These are phyloP conservation scores for Cyphomyrmex costatus DNA, from an alignment of 1,140 invertebrate genomes.

Conservation along the genomic window DNA sequence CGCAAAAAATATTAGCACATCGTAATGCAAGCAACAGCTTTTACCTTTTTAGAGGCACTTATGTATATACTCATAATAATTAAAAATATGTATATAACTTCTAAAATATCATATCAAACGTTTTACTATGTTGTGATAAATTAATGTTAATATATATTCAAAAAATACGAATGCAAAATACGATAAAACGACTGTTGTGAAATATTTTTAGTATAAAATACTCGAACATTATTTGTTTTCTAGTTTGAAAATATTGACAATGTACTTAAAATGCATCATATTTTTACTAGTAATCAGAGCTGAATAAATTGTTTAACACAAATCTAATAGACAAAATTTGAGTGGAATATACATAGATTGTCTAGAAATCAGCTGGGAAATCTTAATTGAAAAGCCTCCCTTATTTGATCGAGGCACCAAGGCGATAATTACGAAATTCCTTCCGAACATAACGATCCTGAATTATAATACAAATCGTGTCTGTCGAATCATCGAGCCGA, in stretches of 20 bases:
- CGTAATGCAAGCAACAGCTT: not conserved
- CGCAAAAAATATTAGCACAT: not conserved
- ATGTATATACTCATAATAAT: not conserved
- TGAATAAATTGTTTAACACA: not conserved
- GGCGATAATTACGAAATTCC: slow-evolving; percentile 37
- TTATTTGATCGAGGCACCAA: not conserved
- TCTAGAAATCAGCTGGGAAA: not conserved
- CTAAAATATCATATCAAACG: not conserved
- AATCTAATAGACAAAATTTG: not conserved
- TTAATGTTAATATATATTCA: not conserved
- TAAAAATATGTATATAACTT: not conserved
- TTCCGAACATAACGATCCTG: not conserved
- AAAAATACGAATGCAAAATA: not conserved
- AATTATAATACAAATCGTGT: slow-evolving; percentile 57
- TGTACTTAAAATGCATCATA: not conserved
- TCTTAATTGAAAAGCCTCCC: not conserved
- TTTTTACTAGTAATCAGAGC: not conserved
- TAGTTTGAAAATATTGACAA: not conserved
- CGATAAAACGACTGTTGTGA: not conserved
- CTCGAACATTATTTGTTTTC: not conserved
- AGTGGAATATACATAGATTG: not conserved
- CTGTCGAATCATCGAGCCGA: slow-evolving; percentile 20
- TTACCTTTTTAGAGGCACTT: not conserved
- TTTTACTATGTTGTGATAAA: not conserved
- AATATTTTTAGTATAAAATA: not conserved